Base-by-base conservation (phyloP, 2,797 vertebrate species). In the Phoeniculus purpureus region DNA sequence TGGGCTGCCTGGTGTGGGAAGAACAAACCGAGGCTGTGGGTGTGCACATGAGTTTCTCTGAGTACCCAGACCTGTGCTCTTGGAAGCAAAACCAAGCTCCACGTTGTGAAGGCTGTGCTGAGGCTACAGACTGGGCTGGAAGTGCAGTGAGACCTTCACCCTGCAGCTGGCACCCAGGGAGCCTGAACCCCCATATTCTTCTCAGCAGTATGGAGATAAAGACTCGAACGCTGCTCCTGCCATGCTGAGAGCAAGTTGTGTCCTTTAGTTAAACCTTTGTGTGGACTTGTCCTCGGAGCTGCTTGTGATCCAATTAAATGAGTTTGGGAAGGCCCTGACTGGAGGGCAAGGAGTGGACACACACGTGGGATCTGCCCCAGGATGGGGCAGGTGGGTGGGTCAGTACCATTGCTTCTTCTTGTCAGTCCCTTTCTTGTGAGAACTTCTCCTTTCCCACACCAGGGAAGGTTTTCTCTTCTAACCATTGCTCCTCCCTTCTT, bases 191-290 rank as follows among this genome's bases (percentile, higher is more conserved):
- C 21, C 13, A 7, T 6, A 12, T 8, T 61, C 13, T 8, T 61
- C 62, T 65, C 0, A 12, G 61, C 32, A n/a, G 20, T 4, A 9
- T 19, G 67, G 54, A 21, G 20, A 10, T 6, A 10, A n/a, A 25
- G 43, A 13, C 22, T 47, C 5, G 0, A 12, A 3, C 1, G 2
- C 59, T 27, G 52, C 1, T 1, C 45, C 58, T n/a, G 75, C 59
- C 0, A 1, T 58, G 45, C 47, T 0, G 3, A 47, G 32, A 29
- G 18, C 0, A 4, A 68, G 9, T 31, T 0, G 0, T 26, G 31
- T 27, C 45, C 45, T 56, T 27, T 16, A 21, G 32, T 68, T 81
- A 18, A 54, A 27, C 40, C 23, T 48, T 40, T 32, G 56, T 4
- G 2, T 11, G 27, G 10, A 18, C 43, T 85, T 32, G 23, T 85